A percentile compares a stretch with the other conserved stretches of the same genome.
Conservation (phyloP, 2,797 vertebrate species). For the Antennarius maculatus region DNA sequence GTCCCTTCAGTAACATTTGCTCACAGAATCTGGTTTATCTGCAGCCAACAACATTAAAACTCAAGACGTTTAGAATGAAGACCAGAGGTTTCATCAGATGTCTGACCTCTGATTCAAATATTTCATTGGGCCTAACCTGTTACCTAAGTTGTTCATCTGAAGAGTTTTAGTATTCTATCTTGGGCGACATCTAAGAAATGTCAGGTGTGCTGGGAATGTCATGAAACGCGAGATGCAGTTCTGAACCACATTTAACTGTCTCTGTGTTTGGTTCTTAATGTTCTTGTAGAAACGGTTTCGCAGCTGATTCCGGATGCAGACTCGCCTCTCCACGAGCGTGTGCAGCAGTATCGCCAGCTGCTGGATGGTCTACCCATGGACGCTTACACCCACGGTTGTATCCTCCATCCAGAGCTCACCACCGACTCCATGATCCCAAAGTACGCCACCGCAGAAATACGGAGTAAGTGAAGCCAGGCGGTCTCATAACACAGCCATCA, state of each 20-base stretch:
- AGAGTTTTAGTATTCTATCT: no score
- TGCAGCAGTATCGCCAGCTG: constrained; percentile 95
- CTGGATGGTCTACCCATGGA: constrained; percentile 98
- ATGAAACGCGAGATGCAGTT: no score
- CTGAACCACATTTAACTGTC: neutral
- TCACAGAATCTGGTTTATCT: no score
- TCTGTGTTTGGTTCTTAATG: neutral
- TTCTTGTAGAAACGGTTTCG: constrained; percentile 85
- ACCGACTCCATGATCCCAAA: constrained; percentile 99
- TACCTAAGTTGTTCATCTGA: no score
- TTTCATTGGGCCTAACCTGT: no score
- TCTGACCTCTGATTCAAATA: no score
- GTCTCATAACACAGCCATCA: no score
- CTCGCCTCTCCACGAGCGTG: constrained; percentile 86
- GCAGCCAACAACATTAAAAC: no score
- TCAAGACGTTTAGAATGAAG: no score
- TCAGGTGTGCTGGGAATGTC: constrained; percentile 3
- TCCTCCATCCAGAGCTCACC: constrained; percentile 98
- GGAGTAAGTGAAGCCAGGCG: constrained; percentile 89
- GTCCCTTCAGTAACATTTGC: neutral
- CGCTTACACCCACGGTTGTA: constrained; percentile 98
- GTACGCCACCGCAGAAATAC: constrained; percentile 99
- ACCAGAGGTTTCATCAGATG: no score
- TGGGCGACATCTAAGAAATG: constrained; percentile 33
- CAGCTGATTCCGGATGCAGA: constrained; percentile 91